Evolutionary conservation across 2,888 invertebrate species (phyloP), one percentile per base, ranked within the genome.

Genomic region (Ernsta delagoae): DNA sequence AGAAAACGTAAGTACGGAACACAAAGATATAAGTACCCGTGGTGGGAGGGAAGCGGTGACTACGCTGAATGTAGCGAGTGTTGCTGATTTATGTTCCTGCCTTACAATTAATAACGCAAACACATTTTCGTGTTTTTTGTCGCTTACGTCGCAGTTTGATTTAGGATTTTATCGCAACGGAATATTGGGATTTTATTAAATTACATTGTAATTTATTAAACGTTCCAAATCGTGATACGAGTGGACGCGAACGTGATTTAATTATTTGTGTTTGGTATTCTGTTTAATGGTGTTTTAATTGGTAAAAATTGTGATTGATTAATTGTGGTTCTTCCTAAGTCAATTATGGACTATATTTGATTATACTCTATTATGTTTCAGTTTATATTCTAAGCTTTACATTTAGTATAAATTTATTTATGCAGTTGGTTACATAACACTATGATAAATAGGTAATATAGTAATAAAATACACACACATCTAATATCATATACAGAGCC

Each of bases 1-100:
- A 79, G 77, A 77, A 74, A 78, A 78, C 75, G 45, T 66, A 66
- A 3, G 24, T 24, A 1, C 41, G 48, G 53, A 48, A 59, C 59
- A 60, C 53, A n/a, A 45, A 60, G 60, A 60, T 59, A 24, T 65
- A 65, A 24, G 59, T 59, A 24, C 48, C 45, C 57, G 11, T 39
- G 36, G 24, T 24, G 12, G 53, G 39, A 60, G 53, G 57, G 41
- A 39, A 54, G 34, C 54, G 39, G 16, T 34, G 39, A 66, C 11
- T 60, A 39, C n/a, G 41, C 16, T 12, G 61, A 45, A 67, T 56
- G 56, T 45, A 54, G 24, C 67, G 60, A 56, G 45, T 60, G 68
- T 53, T 31, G 1, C 36, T 60, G 59, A 65, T 65, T 57, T 57
- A 65, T 65, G 57, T 34, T 24, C 6, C 12, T 64, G 12, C 8